A percentile compares a stretch with the other conserved stretches of the same genome.
These are phyloP conservation scores for Girardinus metallicus DNA, from an alignment of 2,797 vertebrate species.

Conservation along the genomic window DNA sequence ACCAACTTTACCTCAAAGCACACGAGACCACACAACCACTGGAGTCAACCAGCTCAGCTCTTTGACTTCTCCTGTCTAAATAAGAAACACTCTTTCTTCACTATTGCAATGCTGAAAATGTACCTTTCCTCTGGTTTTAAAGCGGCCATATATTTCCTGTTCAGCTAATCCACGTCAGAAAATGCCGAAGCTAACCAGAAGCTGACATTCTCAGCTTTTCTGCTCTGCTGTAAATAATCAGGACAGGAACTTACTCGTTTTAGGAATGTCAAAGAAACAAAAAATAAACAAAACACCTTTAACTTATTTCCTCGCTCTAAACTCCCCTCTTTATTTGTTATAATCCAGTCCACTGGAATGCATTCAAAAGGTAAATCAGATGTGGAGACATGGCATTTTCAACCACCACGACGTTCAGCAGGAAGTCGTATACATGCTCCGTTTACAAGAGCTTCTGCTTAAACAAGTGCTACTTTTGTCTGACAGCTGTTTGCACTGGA, in stretches of 20 bases:
- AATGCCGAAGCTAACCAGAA: not conserved
- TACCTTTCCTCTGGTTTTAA: slow-evolving; percentile 10
- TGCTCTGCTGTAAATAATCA: slow-evolving; percentile 6
- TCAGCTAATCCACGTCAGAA: not conserved
- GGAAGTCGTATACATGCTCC: not conserved
- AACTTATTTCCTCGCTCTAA: not conserved
- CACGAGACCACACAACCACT: slow-evolving; percentile 68
- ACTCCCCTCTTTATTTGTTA: not conserved
- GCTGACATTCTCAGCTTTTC: not conserved
- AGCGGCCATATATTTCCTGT: not conserved
- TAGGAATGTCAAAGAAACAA: not conserved
- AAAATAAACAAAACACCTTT: not conserved
- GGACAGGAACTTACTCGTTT: not conserved
- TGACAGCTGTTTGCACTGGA: slow-evolving; percentile 76
- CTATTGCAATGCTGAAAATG: slow-evolving; percentile 1
- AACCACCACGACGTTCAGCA: not conserved
- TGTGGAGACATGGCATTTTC: not conserved
- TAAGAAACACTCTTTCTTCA: slow-evolving; percentile 1
- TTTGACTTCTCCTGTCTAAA: slow-evolving; percentile 15
- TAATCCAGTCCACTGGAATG: slow-evolving; percentile 2
- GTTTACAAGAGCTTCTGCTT: not conserved
- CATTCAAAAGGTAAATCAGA: slow-evolving; percentile 3
- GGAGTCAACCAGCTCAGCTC: slow-evolving; percentile 56
- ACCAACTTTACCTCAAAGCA: slow-evolving; percentile 82
- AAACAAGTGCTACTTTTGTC: not conserved